Evolutionary conservation across 1,140 invertebrate genomes (phyloP).

Genomic region (Metopolophium dirhodum): DNA sequence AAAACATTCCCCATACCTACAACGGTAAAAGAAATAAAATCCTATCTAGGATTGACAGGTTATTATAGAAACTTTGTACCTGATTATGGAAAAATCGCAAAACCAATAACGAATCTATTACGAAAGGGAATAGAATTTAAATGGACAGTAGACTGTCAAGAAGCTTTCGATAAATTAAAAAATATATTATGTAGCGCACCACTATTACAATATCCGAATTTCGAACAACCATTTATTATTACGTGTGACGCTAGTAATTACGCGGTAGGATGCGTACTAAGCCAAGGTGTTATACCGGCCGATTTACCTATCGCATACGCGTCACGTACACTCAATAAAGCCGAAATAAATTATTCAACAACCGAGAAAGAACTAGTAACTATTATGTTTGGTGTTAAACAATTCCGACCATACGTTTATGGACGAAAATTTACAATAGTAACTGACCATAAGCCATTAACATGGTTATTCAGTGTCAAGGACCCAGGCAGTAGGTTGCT

Average conservation of each 20-base stretch:
- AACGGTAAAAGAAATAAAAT: background rate
- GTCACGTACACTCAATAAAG: background rate
- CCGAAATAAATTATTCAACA: constrained; percentile 62
- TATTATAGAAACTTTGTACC: constrained; percentile 25
- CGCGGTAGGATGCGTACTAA: background rate
- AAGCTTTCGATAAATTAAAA: constrained; percentile 17
- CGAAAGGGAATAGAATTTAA: background rate
- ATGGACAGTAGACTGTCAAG: background rate
- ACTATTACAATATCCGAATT: constrained; percentile 36
- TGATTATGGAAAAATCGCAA: background rate
- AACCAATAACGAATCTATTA: constrained; percentile 18
- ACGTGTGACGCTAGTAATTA: background rate
- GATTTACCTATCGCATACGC: background rate
- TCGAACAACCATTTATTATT: constrained; percentile 10
- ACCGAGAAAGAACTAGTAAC: constrained; percentile 66
- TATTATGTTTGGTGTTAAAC: constrained; percentile 64
- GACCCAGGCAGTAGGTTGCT: constrained; percentile 58
- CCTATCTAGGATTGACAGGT: background rate
- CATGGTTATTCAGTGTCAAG: constrained; percentile 58
- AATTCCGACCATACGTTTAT: constrained; percentile 58
- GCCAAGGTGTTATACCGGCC: background rate
- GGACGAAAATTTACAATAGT: constrained; percentile 64
- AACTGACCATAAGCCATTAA: constrained; percentile 66
- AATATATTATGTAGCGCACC: background rate
- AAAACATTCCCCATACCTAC: background rate